A percentile compares a stretch with the other conserved stretches of the same genome.
phyloP scores from a whole-genome alignment of 2,888 invertebrate species.

The Carabus problematicus region DNA sequence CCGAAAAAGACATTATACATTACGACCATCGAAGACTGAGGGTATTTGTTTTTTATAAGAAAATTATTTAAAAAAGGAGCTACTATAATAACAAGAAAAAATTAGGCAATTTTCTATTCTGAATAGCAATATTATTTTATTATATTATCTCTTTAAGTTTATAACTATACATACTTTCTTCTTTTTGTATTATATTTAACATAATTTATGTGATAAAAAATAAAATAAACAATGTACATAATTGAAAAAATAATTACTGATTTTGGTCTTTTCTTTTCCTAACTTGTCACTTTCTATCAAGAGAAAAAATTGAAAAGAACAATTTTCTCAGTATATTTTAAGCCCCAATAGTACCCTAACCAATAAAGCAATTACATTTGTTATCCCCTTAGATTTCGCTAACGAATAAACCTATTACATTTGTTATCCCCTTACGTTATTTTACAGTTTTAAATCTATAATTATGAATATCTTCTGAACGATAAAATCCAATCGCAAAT shows the following conservation, averaged over 20 bases:
- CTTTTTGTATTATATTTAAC: constrained; percentile 8
- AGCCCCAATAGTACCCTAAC: too few species aligned
- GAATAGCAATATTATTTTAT: constrained; percentile 4
- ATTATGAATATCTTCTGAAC: too few species aligned
- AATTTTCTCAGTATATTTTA: too few species aligned
- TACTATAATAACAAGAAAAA: not conserved
- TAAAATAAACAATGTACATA: constrained; percentile 5
- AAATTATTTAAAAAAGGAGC: constrained; percentile 1
- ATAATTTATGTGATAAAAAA: constrained; percentile 17
- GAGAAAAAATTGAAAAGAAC: too few species aligned
- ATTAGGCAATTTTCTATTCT: not conserved
- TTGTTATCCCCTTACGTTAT: too few species aligned
- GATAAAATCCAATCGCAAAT: too few species aligned
- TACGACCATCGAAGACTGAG: constrained; percentile 35
- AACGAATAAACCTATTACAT: too few species aligned
- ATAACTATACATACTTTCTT: constrained; percentile 4
- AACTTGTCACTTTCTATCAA: too few species aligned
- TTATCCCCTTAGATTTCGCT: too few species aligned
- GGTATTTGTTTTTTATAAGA: not conserved
- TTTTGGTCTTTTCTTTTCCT: too few species aligned
- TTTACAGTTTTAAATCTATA: too few species aligned
- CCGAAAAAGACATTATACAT: constrained; percentile 32
- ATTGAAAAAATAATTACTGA: not conserved
- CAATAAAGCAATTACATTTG: too few species aligned
- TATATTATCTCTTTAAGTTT: constrained; percentile 7